These are phyloP conservation scores for Holocentrus rufus DNA, from an alignment of 2,797 vertebrate species.

Conservation along the genomic window DNA sequence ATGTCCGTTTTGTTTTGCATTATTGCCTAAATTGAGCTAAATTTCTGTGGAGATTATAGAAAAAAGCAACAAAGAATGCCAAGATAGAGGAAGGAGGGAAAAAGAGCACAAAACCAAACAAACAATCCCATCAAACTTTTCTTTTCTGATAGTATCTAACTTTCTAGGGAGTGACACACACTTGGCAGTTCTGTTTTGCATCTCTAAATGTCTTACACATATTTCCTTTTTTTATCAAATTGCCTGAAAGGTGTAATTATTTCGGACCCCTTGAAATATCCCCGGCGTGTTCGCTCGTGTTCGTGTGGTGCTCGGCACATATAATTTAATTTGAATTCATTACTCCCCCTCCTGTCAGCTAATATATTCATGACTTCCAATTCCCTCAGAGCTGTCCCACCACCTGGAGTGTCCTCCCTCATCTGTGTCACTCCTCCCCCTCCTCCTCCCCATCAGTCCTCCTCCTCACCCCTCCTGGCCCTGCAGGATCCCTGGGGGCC, in stretches of 20 bases:
- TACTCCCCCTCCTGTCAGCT: constrained; percentile 85
- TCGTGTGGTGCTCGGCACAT: constrained; percentile 81
- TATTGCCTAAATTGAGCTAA: background rate
- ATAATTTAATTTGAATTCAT: constrained; percentile 91
- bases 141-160: constrained; percentile 49
- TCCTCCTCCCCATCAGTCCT: constrained; percentile 50
- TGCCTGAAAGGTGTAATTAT: constrained; percentile 85
- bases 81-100: background rate
- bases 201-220: constrained; percentile 77
- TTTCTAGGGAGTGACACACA: constrained; percentile 55
- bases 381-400: constrained; percentile 85
- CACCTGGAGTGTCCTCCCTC: constrained; percentile 89
- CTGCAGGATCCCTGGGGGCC: constrained; percentile 80
- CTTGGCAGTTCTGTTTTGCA: constrained; percentile 70
- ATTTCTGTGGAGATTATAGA: background rate
- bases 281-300: constrained; percentile 73
- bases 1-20: background rate
- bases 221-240: constrained; percentile 79
- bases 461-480: constrained; percentile 74
- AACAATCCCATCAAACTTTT: constrained; percentile 37
- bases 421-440: constrained; percentile 83
- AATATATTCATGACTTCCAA: constrained; percentile 91
- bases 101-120: constrained; percentile 12
- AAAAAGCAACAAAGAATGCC: background rate
- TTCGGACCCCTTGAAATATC: constrained; percentile 83